Evolutionary conservation across 2,113 vertebrate genomes (phyloP).

Genomic region (Alouatta palliata): DNA sequence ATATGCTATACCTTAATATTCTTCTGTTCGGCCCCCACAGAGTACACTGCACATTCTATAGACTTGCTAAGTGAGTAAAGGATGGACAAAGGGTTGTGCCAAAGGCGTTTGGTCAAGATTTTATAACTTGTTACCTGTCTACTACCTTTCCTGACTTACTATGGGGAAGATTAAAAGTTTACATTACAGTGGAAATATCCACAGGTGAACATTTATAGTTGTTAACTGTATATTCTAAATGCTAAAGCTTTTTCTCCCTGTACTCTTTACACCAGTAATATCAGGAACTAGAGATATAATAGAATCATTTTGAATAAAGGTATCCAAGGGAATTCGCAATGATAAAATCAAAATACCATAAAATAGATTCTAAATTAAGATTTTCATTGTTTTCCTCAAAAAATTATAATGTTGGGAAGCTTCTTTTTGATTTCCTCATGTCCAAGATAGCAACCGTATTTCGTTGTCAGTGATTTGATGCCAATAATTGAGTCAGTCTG

Average conservation of each 20-base stretch:
- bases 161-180: neutral
- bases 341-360: constrained; percentile 60
- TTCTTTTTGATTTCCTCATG: constrained; percentile 50
- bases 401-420: constrained; percentile 51
- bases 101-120: neutral
- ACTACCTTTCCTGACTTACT: neutral
- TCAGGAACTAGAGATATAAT: constrained; percentile 40
- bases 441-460: constrained; percentile 44
- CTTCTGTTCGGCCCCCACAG: neutral
- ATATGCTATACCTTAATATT: no score
- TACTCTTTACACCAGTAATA: neutral
- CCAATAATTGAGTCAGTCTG: constrained; percentile 66
- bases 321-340: constrained; percentile 48
- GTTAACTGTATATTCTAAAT: constrained; percentile 35
- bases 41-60: neutral
- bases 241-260: neutral
- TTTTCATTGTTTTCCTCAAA: constrained; percentile 70
- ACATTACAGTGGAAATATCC: neutral
- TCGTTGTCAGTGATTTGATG: constrained; percentile 49
- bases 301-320: constrained; percentile 39
- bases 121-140: neutral
- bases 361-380: constrained; percentile 69
- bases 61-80: neutral
- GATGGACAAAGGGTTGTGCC: neutral
- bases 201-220: neutral